A percentile compares a stretch with the other conserved stretches of the same genome.
Conservation (phyloP, 2,113 vertebrate genomes). For the Pseudopipra pipra region DNA sequence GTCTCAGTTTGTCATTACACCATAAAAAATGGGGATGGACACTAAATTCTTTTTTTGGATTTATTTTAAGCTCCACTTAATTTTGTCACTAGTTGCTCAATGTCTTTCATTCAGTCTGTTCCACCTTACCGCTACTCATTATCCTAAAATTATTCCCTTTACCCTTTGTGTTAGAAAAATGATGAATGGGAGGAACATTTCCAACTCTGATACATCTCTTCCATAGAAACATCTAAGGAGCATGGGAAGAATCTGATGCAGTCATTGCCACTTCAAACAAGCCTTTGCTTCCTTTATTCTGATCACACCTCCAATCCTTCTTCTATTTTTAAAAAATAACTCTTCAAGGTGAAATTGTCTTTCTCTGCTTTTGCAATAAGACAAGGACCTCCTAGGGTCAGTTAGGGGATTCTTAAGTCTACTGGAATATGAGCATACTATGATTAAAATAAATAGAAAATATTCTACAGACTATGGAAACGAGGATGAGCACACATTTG, state of each 20-base stretch:
- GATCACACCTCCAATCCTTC: accelerated
- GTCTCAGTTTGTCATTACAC: not conserved
- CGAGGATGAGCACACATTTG: accelerated
- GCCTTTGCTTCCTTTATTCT: not conserved
- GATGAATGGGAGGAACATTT: not conserved
- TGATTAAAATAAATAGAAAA: not conserved
- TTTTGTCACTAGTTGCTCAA: not conserved
- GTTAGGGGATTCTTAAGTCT: not conserved
- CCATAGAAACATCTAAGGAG: not conserved
- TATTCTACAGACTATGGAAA: not conserved
- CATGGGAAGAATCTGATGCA: not conserved
- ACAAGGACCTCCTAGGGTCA: not conserved
- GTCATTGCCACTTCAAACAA: not conserved
- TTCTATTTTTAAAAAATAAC: not conserved
- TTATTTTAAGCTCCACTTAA: not conserved
- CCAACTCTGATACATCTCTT: not conserved
- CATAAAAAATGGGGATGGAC: not conserved
- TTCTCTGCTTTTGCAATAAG: not conserved
- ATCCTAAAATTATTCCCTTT: not conserved
- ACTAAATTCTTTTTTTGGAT: not conserved
- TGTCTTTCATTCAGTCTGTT: not conserved
- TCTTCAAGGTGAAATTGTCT: not conserved
- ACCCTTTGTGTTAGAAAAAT: not conserved
- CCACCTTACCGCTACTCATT: not conserved
- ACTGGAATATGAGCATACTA: not conserved